A percentile compares a stretch with the other conserved stretches of the same genome.
Conservation (phyloP, 2,797 vertebrate species). For the Amniataba percoides region DNA sequence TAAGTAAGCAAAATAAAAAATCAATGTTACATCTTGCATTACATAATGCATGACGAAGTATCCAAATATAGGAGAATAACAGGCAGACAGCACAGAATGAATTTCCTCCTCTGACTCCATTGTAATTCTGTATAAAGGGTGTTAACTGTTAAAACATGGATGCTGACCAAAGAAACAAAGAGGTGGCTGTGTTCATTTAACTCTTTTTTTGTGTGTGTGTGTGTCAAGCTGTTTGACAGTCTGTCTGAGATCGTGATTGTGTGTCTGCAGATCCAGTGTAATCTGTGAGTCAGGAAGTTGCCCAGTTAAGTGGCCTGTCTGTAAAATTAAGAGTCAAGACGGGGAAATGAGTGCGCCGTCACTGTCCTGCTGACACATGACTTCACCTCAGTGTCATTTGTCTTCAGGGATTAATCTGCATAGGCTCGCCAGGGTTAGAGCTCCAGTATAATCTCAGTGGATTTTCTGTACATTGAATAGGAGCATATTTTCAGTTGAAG, state of each 20-base stretch:
- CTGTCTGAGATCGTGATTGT: slow-evolving; percentile 2
- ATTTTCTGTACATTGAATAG: not conserved
- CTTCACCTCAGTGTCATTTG: slow-evolving; percentile 34
- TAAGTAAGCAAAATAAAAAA: not conserved
- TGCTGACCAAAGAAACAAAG: not conserved
- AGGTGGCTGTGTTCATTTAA: slow-evolving; percentile 2
- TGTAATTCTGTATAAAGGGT: not conserved
- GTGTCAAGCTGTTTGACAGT: not conserved
- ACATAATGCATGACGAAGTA: not conserved
- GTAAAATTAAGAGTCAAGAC: slow-evolving; percentile 38
- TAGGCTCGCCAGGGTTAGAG: not conserved
- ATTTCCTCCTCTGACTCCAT: not conserved
- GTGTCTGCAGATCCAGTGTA: slow-evolving; percentile 27
- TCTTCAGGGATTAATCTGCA: slow-evolving; percentile 22
- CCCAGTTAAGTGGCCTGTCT: slow-evolving; percentile 25
- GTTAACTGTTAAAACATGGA: not conserved
- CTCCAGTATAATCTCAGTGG: not conserved
- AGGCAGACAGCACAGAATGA: not conserved
- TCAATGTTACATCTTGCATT: not conserved
- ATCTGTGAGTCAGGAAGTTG: slow-evolving; percentile 28
- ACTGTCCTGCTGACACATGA: slow-evolving; percentile 38
- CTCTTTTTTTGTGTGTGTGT: too few relatives aligned
- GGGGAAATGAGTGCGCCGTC: slow-evolving; percentile 21
- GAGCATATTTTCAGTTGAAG: not conserved
- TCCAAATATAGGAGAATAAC: not conserved